Evolutionary conservation across 2,888 invertebrate species (phyloP).

Genomic region (Therioaphis trifolii): DNA sequence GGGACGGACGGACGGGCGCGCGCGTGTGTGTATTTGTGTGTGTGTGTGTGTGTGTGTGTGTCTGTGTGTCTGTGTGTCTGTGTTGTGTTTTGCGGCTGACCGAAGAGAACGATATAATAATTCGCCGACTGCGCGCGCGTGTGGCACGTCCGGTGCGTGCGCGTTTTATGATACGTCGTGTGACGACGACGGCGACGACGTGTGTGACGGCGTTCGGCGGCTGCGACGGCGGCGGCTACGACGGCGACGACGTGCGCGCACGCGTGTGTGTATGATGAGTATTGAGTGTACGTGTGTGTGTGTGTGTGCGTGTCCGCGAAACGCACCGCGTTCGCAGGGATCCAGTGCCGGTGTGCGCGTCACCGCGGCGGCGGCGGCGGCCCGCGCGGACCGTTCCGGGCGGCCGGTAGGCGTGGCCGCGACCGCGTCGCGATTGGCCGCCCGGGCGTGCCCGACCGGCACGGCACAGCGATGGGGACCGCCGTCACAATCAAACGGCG

Average conservation of each 20-base stretch:
- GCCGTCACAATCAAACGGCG: conserved; percentile 38
- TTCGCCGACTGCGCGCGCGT: too few relatives aligned
- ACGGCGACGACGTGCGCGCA: background rate
- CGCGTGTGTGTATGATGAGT: too few relatives aligned
- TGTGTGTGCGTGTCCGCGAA: conserved; percentile 11
- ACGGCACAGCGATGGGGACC: conserved; percentile 51
- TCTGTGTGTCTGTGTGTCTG: too few relatives aligned
- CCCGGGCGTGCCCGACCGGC: conserved; percentile 42
- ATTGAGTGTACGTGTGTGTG: too few relatives aligned
- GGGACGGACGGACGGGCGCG: too few relatives aligned
- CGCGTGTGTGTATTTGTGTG: too few relatives aligned
- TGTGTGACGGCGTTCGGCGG: background rate
- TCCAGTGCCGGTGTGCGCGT: conserved; percentile 53
- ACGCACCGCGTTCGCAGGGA: conserved; percentile 58
- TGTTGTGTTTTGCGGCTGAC: too few relatives aligned
- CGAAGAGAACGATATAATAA: too few relatives aligned
- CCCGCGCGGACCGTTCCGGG: background rate
- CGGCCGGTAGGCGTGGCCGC: conserved; percentile 28
- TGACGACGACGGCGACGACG: too few relatives aligned
- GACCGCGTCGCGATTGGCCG: conserved; percentile 45
- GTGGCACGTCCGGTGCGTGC: too few relatives aligned
- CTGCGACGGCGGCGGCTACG: conserved; percentile 5
- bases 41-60: too few relatives aligned
- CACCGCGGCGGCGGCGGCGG: background rate
- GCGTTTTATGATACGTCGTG: too few relatives aligned